Evolutionary conservation across 2,888 invertebrate species (phyloP).

Genomic region (Mesorhabditis sp.): DNA sequence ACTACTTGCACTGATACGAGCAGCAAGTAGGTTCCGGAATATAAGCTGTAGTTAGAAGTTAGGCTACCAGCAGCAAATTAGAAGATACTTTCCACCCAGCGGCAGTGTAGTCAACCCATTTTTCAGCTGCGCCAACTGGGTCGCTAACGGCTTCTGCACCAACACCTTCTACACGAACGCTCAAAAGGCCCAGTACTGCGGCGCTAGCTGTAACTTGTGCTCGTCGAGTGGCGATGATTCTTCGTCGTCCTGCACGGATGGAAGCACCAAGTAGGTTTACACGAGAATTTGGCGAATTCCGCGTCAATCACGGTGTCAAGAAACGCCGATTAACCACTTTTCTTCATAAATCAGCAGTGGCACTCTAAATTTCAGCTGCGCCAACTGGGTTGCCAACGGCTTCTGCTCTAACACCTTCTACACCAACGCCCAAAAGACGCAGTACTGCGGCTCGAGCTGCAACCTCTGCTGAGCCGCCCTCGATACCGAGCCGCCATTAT

Average conservation of each 20-base stretch:
- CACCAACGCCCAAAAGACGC: slow-evolving; percentile 8
- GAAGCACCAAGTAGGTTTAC: slow-evolving; percentile 4
- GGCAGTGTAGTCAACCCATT: no score
- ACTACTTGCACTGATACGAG: no score
- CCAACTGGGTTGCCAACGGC: slow-evolving; percentile 9
- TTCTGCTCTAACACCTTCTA: slow-evolving; percentile 12
- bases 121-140: no score
- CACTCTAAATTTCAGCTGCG: slow-evolving; percentile 10
- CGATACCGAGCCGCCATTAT: no score
- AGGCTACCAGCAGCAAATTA: no score
- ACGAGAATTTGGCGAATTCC: neutral
- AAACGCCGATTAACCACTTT: no score
- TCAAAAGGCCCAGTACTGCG: slow-evolving; percentile 11
- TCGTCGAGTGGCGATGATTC: neutral
- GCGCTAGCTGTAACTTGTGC: slow-evolving; percentile 1
- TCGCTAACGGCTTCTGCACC: slow-evolving; percentile 8
- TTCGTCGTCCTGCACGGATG: slow-evolving; percentile 5
- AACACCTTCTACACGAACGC: slow-evolving; percentile 7
- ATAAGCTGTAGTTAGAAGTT: no score
- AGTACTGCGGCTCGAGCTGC: slow-evolving; percentile 9
- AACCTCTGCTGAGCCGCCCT: slow-evolving; percentile 6
- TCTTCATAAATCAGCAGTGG: neutral
- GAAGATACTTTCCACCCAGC: no score
- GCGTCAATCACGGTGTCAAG: no score
- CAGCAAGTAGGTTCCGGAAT: no score